Evolutionary conservation across 2,888 invertebrate species (phyloP), one percentile per base, ranked within the genome.

Genomic region (Vandiemenella viatica): DNA sequence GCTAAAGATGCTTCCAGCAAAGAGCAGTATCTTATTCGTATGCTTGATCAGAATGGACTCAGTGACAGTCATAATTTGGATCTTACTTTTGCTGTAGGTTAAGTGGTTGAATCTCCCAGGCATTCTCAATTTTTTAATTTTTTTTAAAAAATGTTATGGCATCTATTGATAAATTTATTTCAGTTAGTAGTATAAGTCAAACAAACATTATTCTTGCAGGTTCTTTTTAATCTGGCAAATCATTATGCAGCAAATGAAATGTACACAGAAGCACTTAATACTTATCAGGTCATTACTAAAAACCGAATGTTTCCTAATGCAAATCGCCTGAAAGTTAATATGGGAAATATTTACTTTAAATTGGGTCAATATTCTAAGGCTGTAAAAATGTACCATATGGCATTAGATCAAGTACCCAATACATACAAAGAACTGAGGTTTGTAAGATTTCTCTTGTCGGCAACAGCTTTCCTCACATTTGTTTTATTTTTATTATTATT

Each of bases 301-400:
- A 96, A 96, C 64, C 84, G 90, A 65, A 80, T 91, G 73, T 95
- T 96, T 64, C 83, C 82, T 43, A 93, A 95, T 64, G 90, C 92
- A 37, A 88, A 92, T 60, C 78, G 93, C 53, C 70, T 96, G 7
- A 92, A 93, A 73, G 83, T 97, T 1, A 98, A 98, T 65, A 96
- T 98, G 85, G 97, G 96, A 1, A 97, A 97, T 63, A 92, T 98
- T 60, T 91, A 93, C 67, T 90, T 89, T 61, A 88, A 87, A 68
- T 87, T 93, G 76, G 91, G 90, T 56, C 80, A 89, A 60, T 91
- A 86, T 62, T 82, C 86, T 13, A 91, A 95, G 69, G 96, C 97
- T 0, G 80, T 98, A 50, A 98, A 98, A 71, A 82, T 93, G 74
- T 98, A 95, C 64, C 77, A 96, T 58, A 98, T 97, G 97, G 96